phyloP scores from a whole-genome alignment of 2,113 vertebrate genomes.

The Muntiacus reevesi region DNA sequence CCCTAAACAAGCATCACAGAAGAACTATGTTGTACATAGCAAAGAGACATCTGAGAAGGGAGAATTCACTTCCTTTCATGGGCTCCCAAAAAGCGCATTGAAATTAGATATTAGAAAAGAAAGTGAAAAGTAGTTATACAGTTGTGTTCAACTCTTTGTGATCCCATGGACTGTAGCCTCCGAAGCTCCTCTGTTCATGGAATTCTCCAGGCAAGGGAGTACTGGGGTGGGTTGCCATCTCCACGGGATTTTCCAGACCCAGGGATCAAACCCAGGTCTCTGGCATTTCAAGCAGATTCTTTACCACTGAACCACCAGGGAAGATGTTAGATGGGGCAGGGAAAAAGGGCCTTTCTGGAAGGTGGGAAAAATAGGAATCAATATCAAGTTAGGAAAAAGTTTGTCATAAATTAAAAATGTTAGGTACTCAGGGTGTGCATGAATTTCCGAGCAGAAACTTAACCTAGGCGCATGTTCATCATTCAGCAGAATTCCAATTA shows the following conservation, averaged over 20 bases:
- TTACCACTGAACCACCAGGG: background rate
- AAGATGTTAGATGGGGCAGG: background rate
- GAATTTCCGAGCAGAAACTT: background rate
- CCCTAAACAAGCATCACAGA: background rate
- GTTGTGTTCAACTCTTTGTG: background rate
- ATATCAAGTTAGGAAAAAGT: slow-evolving; percentile 35
- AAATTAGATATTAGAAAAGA: background rate
- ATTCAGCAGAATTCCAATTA: background rate
- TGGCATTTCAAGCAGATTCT: background rate
- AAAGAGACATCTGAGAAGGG: background rate
- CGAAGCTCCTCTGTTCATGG: background rate
- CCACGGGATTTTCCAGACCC: background rate
- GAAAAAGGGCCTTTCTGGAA: background rate
- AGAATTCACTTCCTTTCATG: background rate
- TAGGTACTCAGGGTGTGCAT: background rate
- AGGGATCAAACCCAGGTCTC: background rate
- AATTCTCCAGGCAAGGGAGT: background rate
- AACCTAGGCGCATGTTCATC: accelerated
- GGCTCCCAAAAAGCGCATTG: background rate
- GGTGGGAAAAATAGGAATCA: background rate
- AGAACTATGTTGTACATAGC: background rate
- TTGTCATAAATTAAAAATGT: background rate
- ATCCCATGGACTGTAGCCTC: background rate
- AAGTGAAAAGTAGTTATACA: background rate
- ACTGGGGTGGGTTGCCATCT: background rate